Conservation (phyloP, 2,888 invertebrate genomes). For the Cosmia pyralina region DNA sequence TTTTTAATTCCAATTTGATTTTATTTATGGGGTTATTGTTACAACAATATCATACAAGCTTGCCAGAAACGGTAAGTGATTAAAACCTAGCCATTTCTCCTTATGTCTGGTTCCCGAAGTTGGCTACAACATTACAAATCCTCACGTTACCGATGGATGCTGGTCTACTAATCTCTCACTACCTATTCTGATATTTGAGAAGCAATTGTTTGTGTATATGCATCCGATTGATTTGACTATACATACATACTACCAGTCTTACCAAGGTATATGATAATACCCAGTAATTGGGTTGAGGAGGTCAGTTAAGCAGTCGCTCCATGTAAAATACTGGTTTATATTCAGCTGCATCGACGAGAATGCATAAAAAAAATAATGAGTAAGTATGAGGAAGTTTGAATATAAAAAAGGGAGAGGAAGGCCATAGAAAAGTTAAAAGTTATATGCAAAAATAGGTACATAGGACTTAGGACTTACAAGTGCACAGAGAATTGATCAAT, state of each 20-base stretch:
- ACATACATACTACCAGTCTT: background rate
- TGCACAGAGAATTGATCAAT: no score
- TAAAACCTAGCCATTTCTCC: background rate
- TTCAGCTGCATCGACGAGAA: no score
- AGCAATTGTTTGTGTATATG: constrained; percentile 47
- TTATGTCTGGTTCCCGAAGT: background rate
- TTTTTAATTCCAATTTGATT: background rate
- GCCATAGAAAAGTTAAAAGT: no score
- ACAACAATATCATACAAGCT: no score
- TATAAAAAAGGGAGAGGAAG: no score
- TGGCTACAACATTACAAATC: constrained; percentile 45
- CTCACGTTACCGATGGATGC: constrained; percentile 55
- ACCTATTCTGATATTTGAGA: constrained; percentile 50
- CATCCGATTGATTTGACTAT: constrained; percentile 22
- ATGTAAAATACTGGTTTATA: background rate
- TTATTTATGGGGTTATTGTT: background rate
- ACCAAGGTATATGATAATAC: background rate
- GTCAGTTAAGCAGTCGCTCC: background rate
- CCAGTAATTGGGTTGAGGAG: background rate
- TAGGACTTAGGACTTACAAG: no score
- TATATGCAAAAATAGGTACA: no score
- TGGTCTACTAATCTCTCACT: constrained; percentile 50
- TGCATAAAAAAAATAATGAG: no score
- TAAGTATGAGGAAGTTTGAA: no score
- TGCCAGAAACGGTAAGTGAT: background rate